Evolutionary conservation across 1,140 invertebrate genomes (phyloP).

Genomic region (Platyura marginata): DNA sequence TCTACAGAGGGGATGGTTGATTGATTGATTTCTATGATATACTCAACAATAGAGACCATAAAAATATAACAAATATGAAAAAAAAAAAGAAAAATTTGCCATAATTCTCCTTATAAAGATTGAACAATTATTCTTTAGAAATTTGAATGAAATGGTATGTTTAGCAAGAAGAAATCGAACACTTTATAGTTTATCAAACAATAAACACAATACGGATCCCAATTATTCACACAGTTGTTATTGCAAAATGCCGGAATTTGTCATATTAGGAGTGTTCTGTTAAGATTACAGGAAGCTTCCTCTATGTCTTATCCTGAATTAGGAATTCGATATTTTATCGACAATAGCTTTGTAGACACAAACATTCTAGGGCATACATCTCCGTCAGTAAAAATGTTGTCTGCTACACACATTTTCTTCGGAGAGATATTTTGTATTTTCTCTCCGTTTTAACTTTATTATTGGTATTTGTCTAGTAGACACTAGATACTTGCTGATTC

Average conservation of each 20-base stretch:
- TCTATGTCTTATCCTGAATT: neutral
- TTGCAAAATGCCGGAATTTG: neutral
- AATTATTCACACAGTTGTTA: neutral
- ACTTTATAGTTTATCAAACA: neutral
- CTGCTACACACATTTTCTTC: no score
- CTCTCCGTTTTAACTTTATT: no score
- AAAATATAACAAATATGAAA: neutral
- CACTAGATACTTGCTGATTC: no score
- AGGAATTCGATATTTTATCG: no score
- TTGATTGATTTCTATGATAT: neutral
- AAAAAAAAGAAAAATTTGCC: neutral
- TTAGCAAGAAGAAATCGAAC: neutral
- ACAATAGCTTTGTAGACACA: no score
- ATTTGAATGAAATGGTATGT: neutral
- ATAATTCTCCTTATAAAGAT: neutral
- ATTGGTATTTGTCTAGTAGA: no score
- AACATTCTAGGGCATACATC: no score
- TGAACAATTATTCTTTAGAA: neutral
- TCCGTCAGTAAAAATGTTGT: no score
- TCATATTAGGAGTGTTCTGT: neutral
- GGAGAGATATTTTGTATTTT: no score
- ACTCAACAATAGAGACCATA: neutral
- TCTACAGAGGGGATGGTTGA: neutral
- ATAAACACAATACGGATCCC: neutral
- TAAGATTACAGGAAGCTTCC: neutral